These are phyloP conservation scores for Naja naja DNA, from an alignment of 2,113 vertebrate species.

Conservation along the genomic window DNA sequence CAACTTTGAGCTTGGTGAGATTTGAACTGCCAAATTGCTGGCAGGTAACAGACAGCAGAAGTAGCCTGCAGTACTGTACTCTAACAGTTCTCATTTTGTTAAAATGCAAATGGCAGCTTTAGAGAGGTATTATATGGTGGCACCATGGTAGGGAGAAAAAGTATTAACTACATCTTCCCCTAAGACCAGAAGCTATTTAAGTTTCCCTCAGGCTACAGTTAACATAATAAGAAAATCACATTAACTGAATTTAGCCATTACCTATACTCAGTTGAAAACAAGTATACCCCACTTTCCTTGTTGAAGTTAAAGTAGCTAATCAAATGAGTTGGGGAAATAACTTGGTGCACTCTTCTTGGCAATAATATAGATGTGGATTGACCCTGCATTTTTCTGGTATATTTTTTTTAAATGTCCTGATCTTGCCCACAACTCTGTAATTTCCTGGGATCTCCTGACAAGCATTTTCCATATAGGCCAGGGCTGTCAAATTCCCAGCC, in stretches of 20 bases:
- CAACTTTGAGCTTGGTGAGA: too few species aligned
- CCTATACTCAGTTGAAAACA: neutral
- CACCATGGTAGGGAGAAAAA: neutral
- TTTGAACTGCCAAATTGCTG: too few species aligned
- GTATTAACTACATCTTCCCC: neutral
- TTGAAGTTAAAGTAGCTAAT: neutral
- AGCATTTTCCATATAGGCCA: neutral
- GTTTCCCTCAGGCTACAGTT: neutral
- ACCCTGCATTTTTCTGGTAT: neutral
- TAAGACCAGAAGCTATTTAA: neutral
- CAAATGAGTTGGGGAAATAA: neutral
- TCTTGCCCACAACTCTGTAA: neutral
- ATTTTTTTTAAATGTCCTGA: neutral
- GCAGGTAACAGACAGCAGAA: too few species aligned
- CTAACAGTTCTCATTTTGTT: too few species aligned
- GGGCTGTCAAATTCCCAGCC: too few species aligned
- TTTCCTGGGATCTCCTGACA: neutral
- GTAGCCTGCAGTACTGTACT: too few species aligned
- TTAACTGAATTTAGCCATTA: neutral
- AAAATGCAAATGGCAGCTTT: too few species aligned
- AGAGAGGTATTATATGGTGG: too few species aligned
- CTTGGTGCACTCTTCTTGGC: neutral
- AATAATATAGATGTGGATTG: neutral
- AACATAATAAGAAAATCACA: neutral
- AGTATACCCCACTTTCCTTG: neutral